Conservation (phyloP, 2,797 vertebrate genomes). For the Gila robusta region DNA sequence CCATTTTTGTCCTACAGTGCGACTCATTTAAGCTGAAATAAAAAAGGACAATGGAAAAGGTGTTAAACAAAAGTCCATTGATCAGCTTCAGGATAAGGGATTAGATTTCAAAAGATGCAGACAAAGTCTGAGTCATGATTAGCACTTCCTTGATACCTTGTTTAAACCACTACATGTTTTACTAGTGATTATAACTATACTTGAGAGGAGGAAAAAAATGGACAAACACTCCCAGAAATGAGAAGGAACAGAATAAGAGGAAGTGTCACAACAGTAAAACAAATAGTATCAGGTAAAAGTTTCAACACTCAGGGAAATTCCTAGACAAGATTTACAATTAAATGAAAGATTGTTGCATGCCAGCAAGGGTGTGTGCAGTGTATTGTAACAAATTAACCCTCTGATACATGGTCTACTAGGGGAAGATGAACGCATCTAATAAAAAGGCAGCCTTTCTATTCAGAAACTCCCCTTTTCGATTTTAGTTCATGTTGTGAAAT, state of each 20-base stretch:
- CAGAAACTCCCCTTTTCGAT: background rate
- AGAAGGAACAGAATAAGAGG: conserved; percentile 14
- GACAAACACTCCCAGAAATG: background rate
- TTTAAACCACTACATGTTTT: background rate
- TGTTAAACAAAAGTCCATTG: conserved; percentile 26
- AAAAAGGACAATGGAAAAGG: background rate
- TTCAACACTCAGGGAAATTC: conserved; percentile 25
- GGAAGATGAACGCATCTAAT: background rate
- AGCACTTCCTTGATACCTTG: background rate
- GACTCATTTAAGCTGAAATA: conserved; percentile 60
- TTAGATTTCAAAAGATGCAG: background rate
- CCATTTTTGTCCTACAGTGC: conserved; percentile 51
- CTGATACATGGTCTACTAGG: too few relatives aligned
- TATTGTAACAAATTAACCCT: background rate
- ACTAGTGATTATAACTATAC: background rate
- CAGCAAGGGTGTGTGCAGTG: background rate
- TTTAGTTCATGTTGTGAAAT: conserved; percentile 27
- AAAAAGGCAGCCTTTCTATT: background rate
- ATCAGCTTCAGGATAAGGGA: background rate
- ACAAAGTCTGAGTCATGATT: background rate
- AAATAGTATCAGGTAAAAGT: conserved; percentile 6
- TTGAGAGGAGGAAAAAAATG: background rate
- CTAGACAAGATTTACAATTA: background rate
- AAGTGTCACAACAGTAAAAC: conserved; percentile 2
- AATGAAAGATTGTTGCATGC: background rate